Conservation (phyloP, 2,113 vertebrate species). For the Pachypanchax playfairii region DNA sequence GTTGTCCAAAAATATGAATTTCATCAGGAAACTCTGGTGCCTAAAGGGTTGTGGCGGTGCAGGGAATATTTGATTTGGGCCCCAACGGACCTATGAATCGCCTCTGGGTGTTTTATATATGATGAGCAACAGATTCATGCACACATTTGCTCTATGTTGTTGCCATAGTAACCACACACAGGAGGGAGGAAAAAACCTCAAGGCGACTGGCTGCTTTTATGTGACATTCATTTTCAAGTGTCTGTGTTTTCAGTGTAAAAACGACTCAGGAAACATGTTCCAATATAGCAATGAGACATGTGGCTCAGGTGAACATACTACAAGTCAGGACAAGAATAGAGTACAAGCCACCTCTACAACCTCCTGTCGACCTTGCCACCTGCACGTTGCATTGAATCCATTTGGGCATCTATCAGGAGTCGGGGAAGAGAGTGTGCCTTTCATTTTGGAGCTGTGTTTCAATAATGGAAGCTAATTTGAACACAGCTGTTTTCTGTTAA, state of each 20-base stretch:
- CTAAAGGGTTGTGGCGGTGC: no score
- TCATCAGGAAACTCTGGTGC: no score
- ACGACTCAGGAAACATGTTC: constrained; percentile 44
- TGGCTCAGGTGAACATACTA: constrained; percentile 34
- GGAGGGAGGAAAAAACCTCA: constrained; percentile 9
- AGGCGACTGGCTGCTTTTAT: constrained; percentile 58
- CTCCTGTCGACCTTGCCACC: constrained; percentile 15
- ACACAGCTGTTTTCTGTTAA: constrained; percentile 70
- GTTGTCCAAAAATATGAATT: no score
- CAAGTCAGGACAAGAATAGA: constrained; percentile 33
- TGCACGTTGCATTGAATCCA: constrained; percentile 29
- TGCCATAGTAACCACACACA: constrained; percentile 57
- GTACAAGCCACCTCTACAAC: constrained; percentile 25
- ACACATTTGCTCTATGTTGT: constrained; percentile 40
- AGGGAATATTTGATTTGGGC: no score
- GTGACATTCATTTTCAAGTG: constrained; percentile 71
- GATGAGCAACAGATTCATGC: constrained; percentile 30
- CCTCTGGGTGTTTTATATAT: constrained; percentile 36
- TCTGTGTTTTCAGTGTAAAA: constrained; percentile 53
- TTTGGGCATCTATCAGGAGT: constrained; percentile 18
- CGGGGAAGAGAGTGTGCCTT: constrained; percentile 5
- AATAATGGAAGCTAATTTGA: constrained; percentile 61
- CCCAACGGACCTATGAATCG: no score
- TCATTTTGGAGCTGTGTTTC: constrained; percentile 48
- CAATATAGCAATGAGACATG: constrained; percentile 25